Percentiles rank a stretch among this genome's conserved stretches.
Evolutionary conservation across 2,888 invertebrate genomes (phyloP).

Genomic region (Augochlorella aurata): DNA sequence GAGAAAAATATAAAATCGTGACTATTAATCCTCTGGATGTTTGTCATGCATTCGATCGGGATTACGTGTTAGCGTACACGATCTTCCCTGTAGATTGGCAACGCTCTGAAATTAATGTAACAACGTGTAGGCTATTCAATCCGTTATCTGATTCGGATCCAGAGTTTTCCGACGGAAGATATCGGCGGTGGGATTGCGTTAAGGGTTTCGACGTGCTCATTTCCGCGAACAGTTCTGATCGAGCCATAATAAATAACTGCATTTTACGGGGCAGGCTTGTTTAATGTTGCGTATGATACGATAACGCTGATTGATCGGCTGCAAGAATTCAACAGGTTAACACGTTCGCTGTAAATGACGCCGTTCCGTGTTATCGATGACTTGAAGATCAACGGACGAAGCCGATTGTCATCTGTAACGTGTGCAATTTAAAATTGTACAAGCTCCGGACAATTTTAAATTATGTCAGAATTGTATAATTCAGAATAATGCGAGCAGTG

Average conservation of each 20-base stretch:
- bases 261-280: not conserved
- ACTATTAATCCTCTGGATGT: too few relatives aligned
- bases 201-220: not conserved
- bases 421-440: too few relatives aligned
- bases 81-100: too few relatives aligned
- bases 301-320: conserved; percentile 4
- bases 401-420: not conserved
- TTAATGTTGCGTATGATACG: conserved; percentile 1
- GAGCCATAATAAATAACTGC: not conserved
- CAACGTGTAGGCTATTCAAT: too few relatives aligned
- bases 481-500: too few relatives aligned
- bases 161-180: not conserved
- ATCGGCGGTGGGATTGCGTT: not conserved
- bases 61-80: too few relatives aligned
- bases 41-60: too few relatives aligned
- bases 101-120: too few relatives aligned
- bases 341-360: not conserved
- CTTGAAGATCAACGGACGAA: not conserved
- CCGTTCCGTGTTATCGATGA: not conserved
- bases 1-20: too few relatives aligned
- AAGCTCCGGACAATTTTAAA: too few relatives aligned
- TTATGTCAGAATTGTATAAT: too few relatives aligned
- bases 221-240: not conserved
- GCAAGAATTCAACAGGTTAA: conserved; percentile 6
- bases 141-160: too few relatives aligned